phyloP scores from a whole-genome alignment of 2,888 invertebrate species.

The Microdon myrmicae region DNA sequence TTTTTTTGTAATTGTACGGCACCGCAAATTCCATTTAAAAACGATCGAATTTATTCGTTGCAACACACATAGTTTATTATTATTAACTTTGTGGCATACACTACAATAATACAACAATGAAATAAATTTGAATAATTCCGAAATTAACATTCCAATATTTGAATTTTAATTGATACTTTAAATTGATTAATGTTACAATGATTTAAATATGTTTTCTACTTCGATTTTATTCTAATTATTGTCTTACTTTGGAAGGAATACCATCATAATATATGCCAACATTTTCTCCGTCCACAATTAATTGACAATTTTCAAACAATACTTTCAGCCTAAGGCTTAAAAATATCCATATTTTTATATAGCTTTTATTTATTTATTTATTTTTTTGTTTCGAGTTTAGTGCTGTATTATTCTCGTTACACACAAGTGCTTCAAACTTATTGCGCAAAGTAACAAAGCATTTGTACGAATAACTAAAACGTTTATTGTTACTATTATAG shows the following conservation, averaged over 20 bases:
- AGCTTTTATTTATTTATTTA: too few relatives aligned
- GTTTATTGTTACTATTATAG: constrained; percentile 44
- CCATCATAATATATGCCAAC: constrained; percentile 40
- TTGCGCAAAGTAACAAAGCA: constrained; percentile 39
- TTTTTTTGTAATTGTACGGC: too few relatives aligned
- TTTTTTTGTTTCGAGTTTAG: too few relatives aligned
- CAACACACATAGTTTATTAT: constrained; percentile 39
- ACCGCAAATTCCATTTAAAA: too few relatives aligned
- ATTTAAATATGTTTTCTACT: constrained; percentile 10
- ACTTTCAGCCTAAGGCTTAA: constrained; percentile 3
- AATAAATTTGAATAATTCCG: constrained; percentile 32
- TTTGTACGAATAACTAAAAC: constrained; percentile 30
- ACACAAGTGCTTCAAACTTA: too few relatives aligned
- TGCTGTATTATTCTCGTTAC: too few relatives aligned
- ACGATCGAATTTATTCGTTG: constrained; percentile 13
- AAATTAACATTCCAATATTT: constrained; percentile 40
- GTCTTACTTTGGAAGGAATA: constrained; percentile 38
- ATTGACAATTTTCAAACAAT: constrained; percentile 33
- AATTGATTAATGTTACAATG: constrained; percentile 14
- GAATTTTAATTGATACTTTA: constrained; percentile 1
- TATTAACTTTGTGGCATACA: constrained; percentile 39
- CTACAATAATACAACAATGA: constrained; percentile 32
- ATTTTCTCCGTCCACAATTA: constrained; percentile 17
- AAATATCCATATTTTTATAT: too few relatives aligned
- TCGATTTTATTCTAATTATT: constrained; percentile 44